phyloP scores from a whole-genome alignment of 1,140 invertebrate genomes.

The Ceratina calcarata region DNA sequence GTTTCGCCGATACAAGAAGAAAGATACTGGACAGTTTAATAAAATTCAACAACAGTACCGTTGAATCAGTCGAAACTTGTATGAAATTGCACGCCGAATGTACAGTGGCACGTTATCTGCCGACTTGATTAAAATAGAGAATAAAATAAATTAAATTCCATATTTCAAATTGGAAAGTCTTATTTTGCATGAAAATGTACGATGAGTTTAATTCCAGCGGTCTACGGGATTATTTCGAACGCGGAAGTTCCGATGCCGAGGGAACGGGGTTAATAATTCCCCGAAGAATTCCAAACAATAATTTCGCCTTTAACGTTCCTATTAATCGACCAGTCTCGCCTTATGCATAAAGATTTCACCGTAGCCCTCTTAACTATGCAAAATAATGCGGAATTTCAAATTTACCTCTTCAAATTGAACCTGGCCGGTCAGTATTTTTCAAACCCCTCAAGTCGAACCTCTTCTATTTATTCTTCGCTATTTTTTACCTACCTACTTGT shows the following conservation, averaged over 20 bases:
- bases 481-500: no score
- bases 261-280: constrained; percentile 21
- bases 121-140: no score
- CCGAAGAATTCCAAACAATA: constrained; percentile 26
- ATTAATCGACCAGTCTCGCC: constrained; percentile 46
- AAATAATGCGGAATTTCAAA: constrained; percentile 64
- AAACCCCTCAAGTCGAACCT: background rate
- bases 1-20: no score
- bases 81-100: no score
- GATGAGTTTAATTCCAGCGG: no score
- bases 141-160: no score
- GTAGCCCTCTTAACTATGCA: constrained; percentile 59
- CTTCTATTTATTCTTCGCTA: background rate
- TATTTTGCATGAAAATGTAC: no score
- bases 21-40: no score
- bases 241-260: background rate
- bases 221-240: constrained; percentile 17
- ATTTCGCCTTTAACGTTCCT: constrained; percentile 23
- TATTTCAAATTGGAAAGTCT: no score
- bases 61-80: no score
- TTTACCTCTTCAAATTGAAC: constrained; percentile 31
- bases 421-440: constrained; percentile 8
- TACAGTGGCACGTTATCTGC: no score
- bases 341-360: constrained; percentile 65
- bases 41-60: no score